phyloP scores from a whole-genome alignment of 2,888 invertebrate species.

The Drosophila pullipes region DNA sequence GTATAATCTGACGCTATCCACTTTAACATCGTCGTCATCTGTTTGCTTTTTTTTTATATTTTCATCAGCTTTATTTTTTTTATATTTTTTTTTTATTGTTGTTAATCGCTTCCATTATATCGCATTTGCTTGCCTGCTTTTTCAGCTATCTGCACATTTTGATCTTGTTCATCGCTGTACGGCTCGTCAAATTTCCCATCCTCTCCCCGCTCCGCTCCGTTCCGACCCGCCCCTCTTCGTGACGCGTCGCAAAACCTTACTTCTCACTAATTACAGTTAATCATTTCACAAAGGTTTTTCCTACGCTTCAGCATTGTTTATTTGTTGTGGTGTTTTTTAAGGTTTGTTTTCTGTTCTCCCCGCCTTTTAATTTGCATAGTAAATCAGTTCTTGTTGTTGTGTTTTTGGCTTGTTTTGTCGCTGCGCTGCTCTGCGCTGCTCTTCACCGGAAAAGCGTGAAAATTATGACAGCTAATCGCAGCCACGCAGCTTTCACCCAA shows the following conservation, averaged over 20 bases:
- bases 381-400: conserved; percentile 65
- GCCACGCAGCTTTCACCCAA: conserved; percentile 72
- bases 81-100: conserved; percentile 65
- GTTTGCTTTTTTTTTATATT: conserved; percentile 16
- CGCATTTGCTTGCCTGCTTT: conserved; percentile 55
- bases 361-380: conserved; percentile 77
- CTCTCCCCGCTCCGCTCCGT: background rate
- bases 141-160: conserved; percentile 58
- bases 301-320: conserved; percentile 23
- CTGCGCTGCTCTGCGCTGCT: background rate
- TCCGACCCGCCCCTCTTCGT: conserved; percentile 33
- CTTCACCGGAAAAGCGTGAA: conserved; percentile 76
- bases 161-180: conserved; percentile 52
- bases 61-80: conserved; percentile 33
- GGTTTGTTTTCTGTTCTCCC: conserved; percentile 1
- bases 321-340: background rate
- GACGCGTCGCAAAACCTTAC: conserved; percentile 54
- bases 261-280: conserved; percentile 73
- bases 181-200: conserved; percentile 45
- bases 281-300: conserved; percentile 67
- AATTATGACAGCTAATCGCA: conserved; percentile 74
- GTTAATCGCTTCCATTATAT: conserved; percentile 80
- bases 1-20: conserved; percentile 53
- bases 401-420: conserved; percentile 8
- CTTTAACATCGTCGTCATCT: conserved; percentile 42